Percentiles rank a stretch among this genome's conserved stretches.
phyloP scores from a whole-genome alignment of 53 echinoderm and acorn worm species.

The Mesocentrotus franciscanus region DNA sequence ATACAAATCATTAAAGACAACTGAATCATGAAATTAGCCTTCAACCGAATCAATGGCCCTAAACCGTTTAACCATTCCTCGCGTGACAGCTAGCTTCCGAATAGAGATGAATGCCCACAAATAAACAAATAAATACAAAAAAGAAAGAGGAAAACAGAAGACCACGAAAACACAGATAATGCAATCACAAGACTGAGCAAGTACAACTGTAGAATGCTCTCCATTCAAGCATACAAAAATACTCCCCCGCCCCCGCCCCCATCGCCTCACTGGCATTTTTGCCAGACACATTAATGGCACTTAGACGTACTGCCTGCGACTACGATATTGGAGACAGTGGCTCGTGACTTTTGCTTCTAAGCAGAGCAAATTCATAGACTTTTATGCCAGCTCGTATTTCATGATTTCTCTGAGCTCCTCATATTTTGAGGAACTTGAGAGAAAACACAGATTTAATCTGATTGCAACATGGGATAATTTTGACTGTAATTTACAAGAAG shows the following conservation, averaged over 20 bases:
- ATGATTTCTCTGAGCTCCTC: background rate
- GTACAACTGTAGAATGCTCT: background rate
- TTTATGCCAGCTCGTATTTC: background rate
- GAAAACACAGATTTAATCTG: background rate
- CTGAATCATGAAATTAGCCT: conserved; percentile 2
- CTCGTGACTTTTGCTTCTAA: conserved; percentile 1
- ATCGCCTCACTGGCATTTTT: background rate
- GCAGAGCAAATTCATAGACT: background rate
- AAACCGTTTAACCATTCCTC: background rate
- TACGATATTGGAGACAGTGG: background rate
- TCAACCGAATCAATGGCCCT: background rate
- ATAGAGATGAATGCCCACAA: too few species aligned
- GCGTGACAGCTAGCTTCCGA: too few species aligned
- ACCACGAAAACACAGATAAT: background rate
- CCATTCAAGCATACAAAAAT: background rate
- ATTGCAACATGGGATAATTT: background rate
- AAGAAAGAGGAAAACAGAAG: too few species aligned
- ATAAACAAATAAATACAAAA: too few species aligned
- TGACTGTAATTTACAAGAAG: background rate
- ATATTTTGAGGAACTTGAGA: background rate
- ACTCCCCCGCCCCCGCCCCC: too few species aligned
- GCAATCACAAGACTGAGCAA: background rate
- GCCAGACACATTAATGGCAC: background rate
- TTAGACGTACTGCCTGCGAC: background rate
- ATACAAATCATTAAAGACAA: background rate